These are phyloP conservation scores for Phataginus tetradactyla DNA, from an alignment of 2,797 vertebrate species.

Conservation along the genomic window DNA sequence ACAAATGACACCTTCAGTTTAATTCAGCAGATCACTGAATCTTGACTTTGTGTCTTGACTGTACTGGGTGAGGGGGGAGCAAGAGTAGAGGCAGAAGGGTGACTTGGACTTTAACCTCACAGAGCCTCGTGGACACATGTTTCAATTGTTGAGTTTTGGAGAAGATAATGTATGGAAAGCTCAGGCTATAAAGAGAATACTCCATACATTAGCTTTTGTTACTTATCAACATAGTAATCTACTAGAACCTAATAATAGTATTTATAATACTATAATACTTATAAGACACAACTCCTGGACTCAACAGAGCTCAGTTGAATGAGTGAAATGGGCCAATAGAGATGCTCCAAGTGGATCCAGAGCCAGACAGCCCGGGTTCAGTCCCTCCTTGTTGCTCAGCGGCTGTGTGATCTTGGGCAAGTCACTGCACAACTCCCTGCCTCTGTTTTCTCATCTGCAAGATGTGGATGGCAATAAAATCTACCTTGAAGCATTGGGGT, in stretches of 20 bases:
- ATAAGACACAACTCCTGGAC: neutral
- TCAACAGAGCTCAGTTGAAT: neutral
- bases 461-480: neutral
- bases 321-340: neutral
- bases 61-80: neutral
- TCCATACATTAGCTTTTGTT: fast-evolving
- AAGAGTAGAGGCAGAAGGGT: neutral
- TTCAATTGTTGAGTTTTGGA: neutral
- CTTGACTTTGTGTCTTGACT: neutral
- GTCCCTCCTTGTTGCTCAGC: neutral
- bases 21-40: neutral
- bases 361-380: neutral
- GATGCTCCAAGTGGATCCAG: fast-evolving
- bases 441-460: neutral
- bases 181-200: neutral
- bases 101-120: neutral
- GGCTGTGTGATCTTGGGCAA: neutral
- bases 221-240: neutral
- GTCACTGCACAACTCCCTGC: neutral
- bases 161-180: neutral
- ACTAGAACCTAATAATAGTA: no score
- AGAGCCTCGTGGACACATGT: neutral
- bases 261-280: neutral
- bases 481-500: neutral
- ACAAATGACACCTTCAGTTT: neutral